phyloP scores from a whole-genome alignment of 2,113 vertebrate species.

The Leiothrix lutea region DNA sequence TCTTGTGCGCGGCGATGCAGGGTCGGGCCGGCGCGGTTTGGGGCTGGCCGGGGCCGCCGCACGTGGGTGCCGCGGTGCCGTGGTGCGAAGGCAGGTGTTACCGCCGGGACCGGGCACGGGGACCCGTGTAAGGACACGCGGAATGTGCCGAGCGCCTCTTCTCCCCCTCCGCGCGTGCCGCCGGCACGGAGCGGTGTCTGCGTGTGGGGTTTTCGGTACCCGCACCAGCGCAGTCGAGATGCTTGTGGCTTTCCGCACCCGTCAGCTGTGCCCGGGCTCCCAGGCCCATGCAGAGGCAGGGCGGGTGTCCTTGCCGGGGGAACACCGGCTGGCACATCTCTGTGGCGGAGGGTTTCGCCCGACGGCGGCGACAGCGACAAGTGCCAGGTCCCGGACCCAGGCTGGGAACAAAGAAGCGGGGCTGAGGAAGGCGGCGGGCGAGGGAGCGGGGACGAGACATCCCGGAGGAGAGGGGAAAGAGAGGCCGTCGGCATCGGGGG shows the following conservation, averaged over 20 bases:
- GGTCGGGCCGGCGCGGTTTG: not conserved
- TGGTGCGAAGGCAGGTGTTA: not conserved
- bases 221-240: not conserved
- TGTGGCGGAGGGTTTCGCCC: not conserved
- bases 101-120: not conserved
- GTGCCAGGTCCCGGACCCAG: not conserved
- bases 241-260: not conserved
- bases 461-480: not conserved
- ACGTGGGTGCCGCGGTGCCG: no score
- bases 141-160: not conserved
- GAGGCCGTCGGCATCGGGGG: not conserved
- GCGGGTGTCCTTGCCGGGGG: no score
- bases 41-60: no score
- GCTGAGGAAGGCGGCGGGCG: not conserved
- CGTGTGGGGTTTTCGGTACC: not conserved
- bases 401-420: not conserved
- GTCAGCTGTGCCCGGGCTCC: not conserved
- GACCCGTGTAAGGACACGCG: not conserved
- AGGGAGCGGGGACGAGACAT: not conserved
- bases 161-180: not conserved
- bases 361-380: not conserved
- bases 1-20: not conserved
- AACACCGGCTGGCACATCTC: not conserved
- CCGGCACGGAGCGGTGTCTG: accelerated
- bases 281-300: not conserved